Evolutionary conservation across 2,888 invertebrate genomes (phyloP), one percentile per base, ranked within the genome.

Genomic region (Vannuccia rotundouncinata): DNA sequence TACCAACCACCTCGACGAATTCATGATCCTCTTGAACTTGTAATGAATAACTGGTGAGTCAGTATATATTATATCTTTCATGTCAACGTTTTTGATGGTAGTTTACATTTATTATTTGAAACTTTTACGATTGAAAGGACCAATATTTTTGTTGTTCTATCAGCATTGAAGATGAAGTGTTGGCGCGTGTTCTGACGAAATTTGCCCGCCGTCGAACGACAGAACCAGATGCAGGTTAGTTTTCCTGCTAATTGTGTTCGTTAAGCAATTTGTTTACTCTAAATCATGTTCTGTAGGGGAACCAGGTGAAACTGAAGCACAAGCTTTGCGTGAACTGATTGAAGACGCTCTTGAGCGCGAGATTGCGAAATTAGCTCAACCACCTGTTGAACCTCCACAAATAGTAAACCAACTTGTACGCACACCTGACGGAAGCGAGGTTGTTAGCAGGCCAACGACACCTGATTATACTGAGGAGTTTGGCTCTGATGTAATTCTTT

Each of bases 341-440:
- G 66, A 66, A 66, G 66, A 66, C 66, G 66, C 66, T 5, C 66
- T 66, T 17, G 66, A 66, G 22, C 66, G 66, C 2, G 66, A 66
- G 25, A 66, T 66, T 27, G 66, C 22, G 5, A n/a, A n/a, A n/a
- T 2, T 22, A 22, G 66, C 66, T 22, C 17, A 66, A 22, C 66
- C 66, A 66, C 5, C 17, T 5, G 17, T 5, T 17, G 66, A 5
- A 22, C n/a, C n/a, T n/a, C n/a, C n/a, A n/a, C n/a, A n/a, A n/a
- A n/a, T n/a, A n/a, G n/a, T n/a, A n/a, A n/a, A n/a, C n/a, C 66
- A 22, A 22, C 66, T 22, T 27, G 66, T 66, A 2, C 2, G 25
- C 13, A 66, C 66, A 22, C 66, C 66, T 5, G 13, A 17, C 22
- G 25, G 25, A 5, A 45, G 45, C 17, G 10, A 17, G 10, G 13